These are phyloP conservation scores for Napeogenes sylphis DNA, from an alignment of 2,888 invertebrate species.

Conservation along the genomic window DNA sequence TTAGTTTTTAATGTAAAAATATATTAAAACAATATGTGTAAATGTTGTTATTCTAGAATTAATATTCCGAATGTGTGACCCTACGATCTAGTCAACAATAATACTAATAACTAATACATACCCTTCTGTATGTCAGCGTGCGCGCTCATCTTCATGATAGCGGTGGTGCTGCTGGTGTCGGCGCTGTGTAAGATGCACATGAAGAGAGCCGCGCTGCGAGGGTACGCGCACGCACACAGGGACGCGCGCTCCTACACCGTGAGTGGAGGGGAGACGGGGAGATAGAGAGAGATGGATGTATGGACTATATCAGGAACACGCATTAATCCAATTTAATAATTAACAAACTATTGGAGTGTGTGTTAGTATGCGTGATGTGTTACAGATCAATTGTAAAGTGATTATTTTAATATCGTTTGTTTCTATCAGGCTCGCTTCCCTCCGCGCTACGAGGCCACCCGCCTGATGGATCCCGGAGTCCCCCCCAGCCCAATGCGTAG, in stretches of 20 bases:
- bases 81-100: background rate
- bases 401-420: slow-evolving; percentile 15
- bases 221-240: slow-evolving; percentile 52
- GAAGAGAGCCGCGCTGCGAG: slow-evolving; percentile 63
- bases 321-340: too few relatives aligned
- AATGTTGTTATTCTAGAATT: too few relatives aligned
- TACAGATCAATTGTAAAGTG: too few relatives aligned
- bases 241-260: slow-evolving; percentile 46
- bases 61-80: background rate
- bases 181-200: slow-evolving; percentile 74
- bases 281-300: too few relatives aligned
- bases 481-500: slow-evolving; percentile 23
- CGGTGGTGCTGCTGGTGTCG: slow-evolving; percentile 69
- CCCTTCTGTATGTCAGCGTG: slow-evolving; percentile 49
- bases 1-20: too few relatives aligned
- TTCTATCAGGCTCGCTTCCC: slow-evolving; percentile 51
- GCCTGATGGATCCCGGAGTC: slow-evolving; percentile 44
- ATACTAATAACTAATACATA: background rate
- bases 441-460: slow-evolving; percentile 64
- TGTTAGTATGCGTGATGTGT: too few relatives aligned
- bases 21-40: too few relatives aligned
- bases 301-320: too few relatives aligned
- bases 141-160: slow-evolving; percentile 71
- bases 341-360: too few relatives aligned
- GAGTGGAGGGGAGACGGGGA: slow-evolving; percentile 33